Percentiles rank a stretch among this genome's conserved stretches.
Conservation (phyloP, 1,140 invertebrate genomes). For the Schlechtendalia chinensis region DNA sequence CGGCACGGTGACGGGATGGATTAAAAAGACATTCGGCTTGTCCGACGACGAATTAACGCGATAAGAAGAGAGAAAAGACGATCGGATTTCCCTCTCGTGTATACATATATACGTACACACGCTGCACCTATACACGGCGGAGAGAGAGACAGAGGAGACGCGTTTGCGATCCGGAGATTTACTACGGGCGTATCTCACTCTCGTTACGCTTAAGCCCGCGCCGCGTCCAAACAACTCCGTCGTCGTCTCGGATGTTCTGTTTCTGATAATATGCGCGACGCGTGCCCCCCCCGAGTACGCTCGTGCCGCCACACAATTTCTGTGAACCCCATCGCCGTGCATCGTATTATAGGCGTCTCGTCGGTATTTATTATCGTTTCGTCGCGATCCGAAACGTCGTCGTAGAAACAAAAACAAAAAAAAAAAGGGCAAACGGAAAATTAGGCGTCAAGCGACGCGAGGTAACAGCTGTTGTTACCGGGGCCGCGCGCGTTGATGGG, state of each 20-base stretch:
- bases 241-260: background rate
- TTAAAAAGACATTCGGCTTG: conserved; percentile 40
- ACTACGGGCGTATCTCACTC: too few species aligned
- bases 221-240: background rate
- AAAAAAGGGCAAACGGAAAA: conserved; percentile 1
- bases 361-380: background rate
- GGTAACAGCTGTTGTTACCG: conserved; percentile 32
- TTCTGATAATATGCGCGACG: background rate
- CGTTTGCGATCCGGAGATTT: background rate
- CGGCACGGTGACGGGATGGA: background rate
- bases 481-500: conserved; percentile 25
- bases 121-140: background rate
- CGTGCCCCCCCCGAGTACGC: background rate
- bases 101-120: background rate
- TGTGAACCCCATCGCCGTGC: too few species aligned
- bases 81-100: background rate
- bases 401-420: too few species aligned
- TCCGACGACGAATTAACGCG: conserved; percentile 34
- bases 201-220: background rate
- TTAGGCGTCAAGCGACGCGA: conserved; percentile 30
- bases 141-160: background rate
- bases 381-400: background rate
- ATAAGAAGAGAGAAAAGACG: conserved; percentile 7
- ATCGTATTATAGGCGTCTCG: too few species aligned
- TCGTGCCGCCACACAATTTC: too few species aligned